Percentiles rank a stretch among this genome's conserved stretches.
These are phyloP conservation scores for Anguilla obscura DNA, from an alignment of 2,797 vertebrate genomes.

Conservation along the genomic window DNA sequence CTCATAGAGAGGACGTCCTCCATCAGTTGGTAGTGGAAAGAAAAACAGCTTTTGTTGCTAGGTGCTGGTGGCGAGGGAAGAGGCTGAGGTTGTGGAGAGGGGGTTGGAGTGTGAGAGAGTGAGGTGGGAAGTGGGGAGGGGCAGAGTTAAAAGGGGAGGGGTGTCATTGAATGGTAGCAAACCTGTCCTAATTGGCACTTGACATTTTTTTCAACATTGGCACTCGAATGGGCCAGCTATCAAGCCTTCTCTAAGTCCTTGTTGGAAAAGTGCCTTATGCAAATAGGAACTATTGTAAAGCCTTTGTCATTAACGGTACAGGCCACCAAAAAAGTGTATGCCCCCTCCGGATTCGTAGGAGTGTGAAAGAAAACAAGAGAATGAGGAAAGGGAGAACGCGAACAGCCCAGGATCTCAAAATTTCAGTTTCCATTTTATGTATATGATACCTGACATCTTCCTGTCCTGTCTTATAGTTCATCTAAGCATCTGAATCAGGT, in stretches of 20 bases:
- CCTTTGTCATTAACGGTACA: conserved; percentile 76
- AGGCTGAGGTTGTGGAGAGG: conserved; percentile 51
- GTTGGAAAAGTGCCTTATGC: conserved; percentile 83
- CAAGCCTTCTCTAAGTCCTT: conserved; percentile 75
- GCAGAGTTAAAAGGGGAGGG: conserved; percentile 67
- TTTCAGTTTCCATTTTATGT: not conserved
- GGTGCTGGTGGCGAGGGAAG: conserved; percentile 62
- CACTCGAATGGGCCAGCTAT: conserved; percentile 75
- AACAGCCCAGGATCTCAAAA: conserved; percentile 40
- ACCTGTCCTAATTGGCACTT: conserved; percentile 83
- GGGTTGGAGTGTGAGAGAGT: conserved; percentile 70
- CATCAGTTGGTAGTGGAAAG: conserved; percentile 56
- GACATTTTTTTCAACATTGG: conserved; percentile 78
- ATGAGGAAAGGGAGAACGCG: conserved; percentile 48
- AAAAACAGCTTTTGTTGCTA: conserved; percentile 67
- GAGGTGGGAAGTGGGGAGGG: conserved; percentile 63
- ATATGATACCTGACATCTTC: not conserved
- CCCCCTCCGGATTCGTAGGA: conserved; percentile 70
- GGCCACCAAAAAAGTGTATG: conserved; percentile 70
- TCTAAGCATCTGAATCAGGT: not conserved
- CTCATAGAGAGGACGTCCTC: conserved; percentile 57
- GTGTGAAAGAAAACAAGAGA: conserved; percentile 69
- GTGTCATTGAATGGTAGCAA: conserved; percentile 74
- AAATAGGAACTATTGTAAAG: conserved; percentile 77
- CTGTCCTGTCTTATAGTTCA: not conserved